Evolutionary conservation across 64 coral and sea anemone species (phyloP).

Genomic region (Montipora sp.): DNA sequence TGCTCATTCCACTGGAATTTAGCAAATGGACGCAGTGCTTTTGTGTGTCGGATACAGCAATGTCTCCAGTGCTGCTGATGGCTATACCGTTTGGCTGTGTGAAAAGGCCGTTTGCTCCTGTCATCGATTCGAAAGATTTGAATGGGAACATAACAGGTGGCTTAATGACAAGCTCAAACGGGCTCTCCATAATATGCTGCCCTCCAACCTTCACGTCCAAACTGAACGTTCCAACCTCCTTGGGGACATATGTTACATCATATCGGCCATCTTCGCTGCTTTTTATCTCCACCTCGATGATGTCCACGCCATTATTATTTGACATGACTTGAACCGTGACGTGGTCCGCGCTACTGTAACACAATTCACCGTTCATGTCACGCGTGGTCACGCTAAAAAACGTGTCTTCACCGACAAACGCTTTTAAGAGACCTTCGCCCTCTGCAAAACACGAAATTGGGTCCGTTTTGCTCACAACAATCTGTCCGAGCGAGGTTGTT

Average conservation of each 20-base stretch:
- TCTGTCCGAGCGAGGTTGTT: slow-evolving; percentile 60
- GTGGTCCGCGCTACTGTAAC: slow-evolving; percentile 80
- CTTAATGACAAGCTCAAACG: slow-evolving; percentile 74
- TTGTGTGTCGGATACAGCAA: slow-evolving; percentile 82
- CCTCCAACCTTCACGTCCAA: slow-evolving; percentile 77
- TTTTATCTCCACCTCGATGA: slow-evolving; percentile 60
- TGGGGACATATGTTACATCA: slow-evolving; percentile 74
- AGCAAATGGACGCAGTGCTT: slow-evolving; percentile 86
- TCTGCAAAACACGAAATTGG: slow-evolving; percentile 72
- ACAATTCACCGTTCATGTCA: slow-evolving; percentile 78
- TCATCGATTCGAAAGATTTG: slow-evolving; percentile 84
- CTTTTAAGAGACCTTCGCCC: slow-evolving; percentile 69
- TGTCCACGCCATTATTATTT: slow-evolving; percentile 62
- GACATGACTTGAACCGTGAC: slow-evolving; percentile 71
- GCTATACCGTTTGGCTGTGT: slow-evolving; percentile 88
- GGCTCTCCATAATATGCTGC: slow-evolving; percentile 77
- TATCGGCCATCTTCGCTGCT: slow-evolving; percentile 73
- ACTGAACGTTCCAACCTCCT: slow-evolving; percentile 63
- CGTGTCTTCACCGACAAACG: slow-evolving; percentile 82
- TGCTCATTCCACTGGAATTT: slow-evolving; percentile 65
- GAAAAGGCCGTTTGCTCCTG: slow-evolving; percentile 69
- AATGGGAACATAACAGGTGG: slow-evolving; percentile 75
- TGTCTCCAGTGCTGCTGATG: slow-evolving; percentile 65
- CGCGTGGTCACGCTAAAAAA: slow-evolving; percentile 78
- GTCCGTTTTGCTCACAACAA: slow-evolving; percentile 79